Evolutionary conservation across 2,888 invertebrate species (phyloP).

Genomic region (Camptogramma bilineatum): DNA sequence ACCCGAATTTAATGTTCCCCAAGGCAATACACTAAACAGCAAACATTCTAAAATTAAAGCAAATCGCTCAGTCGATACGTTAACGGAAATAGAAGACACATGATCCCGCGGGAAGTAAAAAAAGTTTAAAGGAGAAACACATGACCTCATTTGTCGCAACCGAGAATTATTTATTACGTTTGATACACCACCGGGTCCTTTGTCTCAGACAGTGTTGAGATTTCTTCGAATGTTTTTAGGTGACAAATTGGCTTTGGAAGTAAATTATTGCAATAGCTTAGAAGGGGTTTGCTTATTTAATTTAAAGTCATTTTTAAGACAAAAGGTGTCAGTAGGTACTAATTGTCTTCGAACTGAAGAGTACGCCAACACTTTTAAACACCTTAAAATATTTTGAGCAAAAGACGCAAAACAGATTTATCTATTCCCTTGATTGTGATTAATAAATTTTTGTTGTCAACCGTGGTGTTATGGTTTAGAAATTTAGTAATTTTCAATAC

Average conservation of each 20-base stretch:
- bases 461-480: constrained; percentile 58
- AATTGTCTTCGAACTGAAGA: background rate
- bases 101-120: constrained; percentile 83
- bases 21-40: constrained; percentile 80
- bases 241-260: constrained; percentile 1
- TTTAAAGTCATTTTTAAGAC: background rate
- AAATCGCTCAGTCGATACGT: constrained; percentile 81
- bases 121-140: constrained; percentile 83
- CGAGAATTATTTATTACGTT: constrained; percentile 83
- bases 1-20: constrained; percentile 78
- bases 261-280: background rate
- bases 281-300: background rate
- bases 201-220: constrained; percentile 69
- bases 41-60: constrained; percentile 83
- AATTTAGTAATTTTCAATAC: constrained; percentile 67
- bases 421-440: constrained; percentile 12
- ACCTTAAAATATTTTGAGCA: background rate
- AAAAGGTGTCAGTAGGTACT: background rate
- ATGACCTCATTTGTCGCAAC: constrained; percentile 85
- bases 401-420: background rate
- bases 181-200: constrained; percentile 76
- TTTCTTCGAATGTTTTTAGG: constrained; percentile 60
- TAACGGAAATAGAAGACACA: constrained; percentile 85
- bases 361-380: background rate
- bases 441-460: constrained; percentile 27